A percentile compares a stretch with the other conserved stretches of the same genome.
Conservation (phyloP, 2,113 vertebrate species). For the Ornithorhynchus anatinus region DNA sequence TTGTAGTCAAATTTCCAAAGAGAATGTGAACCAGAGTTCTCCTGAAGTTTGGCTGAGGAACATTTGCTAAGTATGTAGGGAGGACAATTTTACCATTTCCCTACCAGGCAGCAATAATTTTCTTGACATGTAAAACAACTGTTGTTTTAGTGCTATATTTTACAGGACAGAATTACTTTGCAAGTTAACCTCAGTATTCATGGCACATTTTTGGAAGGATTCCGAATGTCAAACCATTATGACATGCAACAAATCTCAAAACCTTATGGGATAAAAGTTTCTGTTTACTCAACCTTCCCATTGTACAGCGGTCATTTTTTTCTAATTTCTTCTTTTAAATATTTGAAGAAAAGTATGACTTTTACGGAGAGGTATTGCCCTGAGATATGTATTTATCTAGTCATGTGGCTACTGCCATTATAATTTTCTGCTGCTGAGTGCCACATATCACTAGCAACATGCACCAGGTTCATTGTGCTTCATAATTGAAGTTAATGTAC, state of each 20-base stretch:
- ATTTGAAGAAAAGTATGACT: constrained; percentile 38
- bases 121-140: constrained; percentile 16
- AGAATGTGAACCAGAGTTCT: constrained; percentile 60
- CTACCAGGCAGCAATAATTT: constrained; percentile 33
- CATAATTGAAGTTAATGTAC: too few relatives aligned
- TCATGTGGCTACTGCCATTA: not conserved
- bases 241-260: constrained; percentile 21
- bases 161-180: not conserved
- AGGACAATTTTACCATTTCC: constrained; percentile 42
- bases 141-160: not conserved
- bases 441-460: not conserved
- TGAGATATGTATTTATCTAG: constrained; percentile 9
- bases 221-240: constrained; percentile 51
- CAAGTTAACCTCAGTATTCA: constrained; percentile 53
- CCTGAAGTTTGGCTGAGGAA: constrained; percentile 31
- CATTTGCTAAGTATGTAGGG: constrained; percentile 28
- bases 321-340: constrained; percentile 44
- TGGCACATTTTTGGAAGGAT: too few relatives aligned
- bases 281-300: constrained; percentile 23
- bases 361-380: constrained; percentile 30
- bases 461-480: not conserved
- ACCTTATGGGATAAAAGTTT: constrained; percentile 37
- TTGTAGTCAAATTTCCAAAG: constrained; percentile 58
- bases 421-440: not conserved
- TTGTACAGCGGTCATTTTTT: constrained; percentile 39